Evolutionary conservation across 2,797 vertebrate genomes (phyloP).

Genomic region (Threskiornis aethiopicus): DNA sequence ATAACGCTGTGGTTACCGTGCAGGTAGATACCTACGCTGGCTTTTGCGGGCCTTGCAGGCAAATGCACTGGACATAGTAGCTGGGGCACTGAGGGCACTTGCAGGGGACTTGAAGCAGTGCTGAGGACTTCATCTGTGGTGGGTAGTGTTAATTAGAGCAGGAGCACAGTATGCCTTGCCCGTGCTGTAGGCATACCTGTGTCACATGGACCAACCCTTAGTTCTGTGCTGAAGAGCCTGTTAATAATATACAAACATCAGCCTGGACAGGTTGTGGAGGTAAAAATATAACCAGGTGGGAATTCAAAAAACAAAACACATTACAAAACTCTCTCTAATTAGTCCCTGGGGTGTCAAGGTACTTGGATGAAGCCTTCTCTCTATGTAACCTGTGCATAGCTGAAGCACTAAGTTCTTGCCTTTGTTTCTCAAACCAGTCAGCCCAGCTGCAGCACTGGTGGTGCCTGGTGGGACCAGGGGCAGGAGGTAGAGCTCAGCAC

Average conservation of each 20-base stretch:
- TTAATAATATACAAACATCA: not conserved
- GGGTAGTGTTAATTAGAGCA: not conserved
- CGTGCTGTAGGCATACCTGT: accelerated
- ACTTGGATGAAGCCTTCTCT: not conserved
- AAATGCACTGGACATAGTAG: not conserved
- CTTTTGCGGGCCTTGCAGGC: accelerated
- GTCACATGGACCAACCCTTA: not conserved
- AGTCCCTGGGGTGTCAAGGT: not conserved
- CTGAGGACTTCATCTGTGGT: not conserved
- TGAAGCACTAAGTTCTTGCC: not conserved
- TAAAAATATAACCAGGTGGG: not conserved
- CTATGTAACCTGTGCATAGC: not conserved
- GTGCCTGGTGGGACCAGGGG: not conserved
- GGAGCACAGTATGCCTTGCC: not conserved
- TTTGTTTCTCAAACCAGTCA: not conserved
- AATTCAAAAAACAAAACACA: not conserved
- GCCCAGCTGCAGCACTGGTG: not conserved
- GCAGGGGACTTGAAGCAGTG: not conserved
- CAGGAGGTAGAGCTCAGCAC: not conserved
- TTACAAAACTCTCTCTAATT: not conserved
- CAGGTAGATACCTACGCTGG: not conserved
- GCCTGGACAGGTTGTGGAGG: not conserved
- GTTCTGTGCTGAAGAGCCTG: not conserved
- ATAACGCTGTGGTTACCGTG: not conserved
- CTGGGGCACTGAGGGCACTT: not conserved